phyloP scores from a whole-genome alignment of 92 coral and sea anemone species.

The Actinostola sp. region DNA sequence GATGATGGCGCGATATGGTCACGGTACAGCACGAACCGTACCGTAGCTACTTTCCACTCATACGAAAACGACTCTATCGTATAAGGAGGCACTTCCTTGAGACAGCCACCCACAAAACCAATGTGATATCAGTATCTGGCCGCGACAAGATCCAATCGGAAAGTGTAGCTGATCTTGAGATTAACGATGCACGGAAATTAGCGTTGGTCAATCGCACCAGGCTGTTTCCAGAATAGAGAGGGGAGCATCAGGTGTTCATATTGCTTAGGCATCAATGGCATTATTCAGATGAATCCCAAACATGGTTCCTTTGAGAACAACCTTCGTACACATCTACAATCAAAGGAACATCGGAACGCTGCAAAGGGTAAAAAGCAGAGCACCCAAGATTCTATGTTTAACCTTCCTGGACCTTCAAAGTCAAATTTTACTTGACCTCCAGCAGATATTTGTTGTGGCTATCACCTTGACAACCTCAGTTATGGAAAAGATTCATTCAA shows the following conservation, averaged over 20 bases:
- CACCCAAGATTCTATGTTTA: constrained; percentile 24
- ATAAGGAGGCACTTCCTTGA: constrained; percentile 44
- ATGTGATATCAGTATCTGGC: constrained; percentile 39
- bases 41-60: no score
- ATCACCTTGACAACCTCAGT: no score
- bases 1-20: no score
- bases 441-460: no score
- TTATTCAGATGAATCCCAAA: constrained; percentile 36
- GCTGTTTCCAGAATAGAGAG: constrained; percentile 34
- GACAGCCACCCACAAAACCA: constrained; percentile 30
- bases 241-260: constrained; percentile 20
- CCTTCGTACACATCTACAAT: constrained; percentile 31
- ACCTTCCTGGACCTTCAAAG: no score
- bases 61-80: no score
- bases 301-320: constrained; percentile 40
- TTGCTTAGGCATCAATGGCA: constrained; percentile 15
- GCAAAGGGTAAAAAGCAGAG: constrained; percentile 48
- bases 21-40: no score
- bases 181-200: constrained; percentile 37
- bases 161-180: constrained; percentile 40
- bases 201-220: constrained; percentile 33
- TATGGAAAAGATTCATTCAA: no score
- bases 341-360: constrained; percentile 27
- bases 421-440: no score
- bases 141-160: constrained; percentile 30